Base-by-base conservation (phyloP, 2,113 vertebrate species). In the Pao palembangensis region DNA sequence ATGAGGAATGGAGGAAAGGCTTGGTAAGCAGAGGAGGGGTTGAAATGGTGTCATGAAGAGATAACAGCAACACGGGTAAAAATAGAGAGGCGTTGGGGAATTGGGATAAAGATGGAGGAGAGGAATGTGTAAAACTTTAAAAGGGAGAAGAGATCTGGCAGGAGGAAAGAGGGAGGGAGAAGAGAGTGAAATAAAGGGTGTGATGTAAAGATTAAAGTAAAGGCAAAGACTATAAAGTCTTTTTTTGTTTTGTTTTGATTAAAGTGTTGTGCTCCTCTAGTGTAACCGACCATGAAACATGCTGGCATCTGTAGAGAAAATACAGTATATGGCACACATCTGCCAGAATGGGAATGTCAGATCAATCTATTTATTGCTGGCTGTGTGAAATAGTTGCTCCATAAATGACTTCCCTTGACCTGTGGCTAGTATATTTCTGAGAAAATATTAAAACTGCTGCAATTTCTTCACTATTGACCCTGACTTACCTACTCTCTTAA, bases 21-120 rank as follows among this genome's bases (percentile, higher is more conserved):
- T 66, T 54, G 73, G 52, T 13, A 19, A 61, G 48, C 16, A 48
- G 31, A 44, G 17, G 56, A 18, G 31, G 49, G 38, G 49, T 58
- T 78, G 75, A 72, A 78, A 79, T 12, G 3, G 51, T 74, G 76
- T 78, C 67, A 49, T 16, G 8, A 64, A 76, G 62, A 82, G 76
- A 87, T 82, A 81, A 82, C 72, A 1, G 67, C 64, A 75, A 58
- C 63, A 58, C 60, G 59, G 66, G 81, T 69, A 76, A 83, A 85
- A 82, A 83, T 76, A 75, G 76, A 78, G 67, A 68, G 74, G 71
- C 69, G 67, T 43, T 41, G 51, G 73, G 63, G 69, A 80, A 74
- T 75, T 68, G 44, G 64, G 51, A 57, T 75, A 49, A 54, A 66
- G 60, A 21, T 60, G 52, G 58, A 63, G 64, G 75, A 60, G 58